A percentile compares a stretch with the other conserved stretches of the same genome.
These are phyloP conservation scores for Myiozetetes cayanensis DNA, from an alignment of 2,113 vertebrate genomes.

Conservation along the genomic window DNA sequence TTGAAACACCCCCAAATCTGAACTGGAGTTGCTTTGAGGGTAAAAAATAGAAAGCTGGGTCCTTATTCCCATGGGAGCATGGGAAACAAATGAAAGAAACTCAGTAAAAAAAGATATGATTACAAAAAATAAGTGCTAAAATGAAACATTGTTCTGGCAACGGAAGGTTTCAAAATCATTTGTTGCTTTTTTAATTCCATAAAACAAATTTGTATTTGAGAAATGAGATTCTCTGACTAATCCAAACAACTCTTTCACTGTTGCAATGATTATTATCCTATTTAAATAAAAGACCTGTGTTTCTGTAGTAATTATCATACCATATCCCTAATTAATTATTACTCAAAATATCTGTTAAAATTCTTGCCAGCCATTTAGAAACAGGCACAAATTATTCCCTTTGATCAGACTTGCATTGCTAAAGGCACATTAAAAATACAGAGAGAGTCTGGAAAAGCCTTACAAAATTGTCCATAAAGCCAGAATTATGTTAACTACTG, in stretches of 20 bases:
- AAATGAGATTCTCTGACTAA: constrained; percentile 53
- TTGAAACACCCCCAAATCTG: neutral
- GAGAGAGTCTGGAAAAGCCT: constrained; percentile 47
- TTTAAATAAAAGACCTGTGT: constrained; percentile 67
- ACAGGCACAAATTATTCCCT: constrained; percentile 66
- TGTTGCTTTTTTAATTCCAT: constrained; percentile 24
- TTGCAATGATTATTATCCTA: constrained; percentile 64
- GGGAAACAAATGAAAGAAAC: neutral
- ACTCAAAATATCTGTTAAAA: constrained; percentile 70
- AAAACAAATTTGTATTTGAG: constrained; percentile 50
- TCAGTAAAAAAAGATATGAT: neutral
- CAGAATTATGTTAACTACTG: constrained; percentile 50
- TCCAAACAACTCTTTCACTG: constrained; percentile 58
- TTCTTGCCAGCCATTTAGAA: constrained; percentile 68
- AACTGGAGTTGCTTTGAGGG: neutral
- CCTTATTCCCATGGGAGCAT: neutral
- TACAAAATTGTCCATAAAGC: constrained; percentile 54
- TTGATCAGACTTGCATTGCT: constrained; percentile 66
- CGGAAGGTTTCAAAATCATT: neutral
- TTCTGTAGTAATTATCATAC: constrained; percentile 66
- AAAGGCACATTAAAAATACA: constrained; percentile 67
- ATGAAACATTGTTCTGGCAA: neutral
- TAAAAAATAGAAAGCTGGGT: neutral
- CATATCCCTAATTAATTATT: constrained; percentile 69
- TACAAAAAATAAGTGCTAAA: neutral